These are phyloP conservation scores for Phrynocephalus vlangalii DNA, from an alignment of 2,797 vertebrate species.

Conservation along the genomic window DNA sequence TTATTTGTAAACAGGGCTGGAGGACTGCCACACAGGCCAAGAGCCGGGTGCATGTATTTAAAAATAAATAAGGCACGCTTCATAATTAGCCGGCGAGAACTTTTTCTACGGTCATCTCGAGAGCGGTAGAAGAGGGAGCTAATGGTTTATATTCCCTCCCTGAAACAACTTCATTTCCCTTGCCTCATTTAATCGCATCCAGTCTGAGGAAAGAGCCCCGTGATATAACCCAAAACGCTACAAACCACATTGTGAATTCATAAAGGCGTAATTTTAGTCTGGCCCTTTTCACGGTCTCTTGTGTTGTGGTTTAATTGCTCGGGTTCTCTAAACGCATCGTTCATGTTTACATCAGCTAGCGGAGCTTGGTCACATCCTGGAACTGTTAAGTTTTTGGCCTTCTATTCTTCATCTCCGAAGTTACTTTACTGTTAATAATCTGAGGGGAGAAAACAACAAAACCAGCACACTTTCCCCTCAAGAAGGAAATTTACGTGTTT, in stretches of 20 bases:
- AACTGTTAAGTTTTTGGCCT: no score
- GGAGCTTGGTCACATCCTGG: no score
- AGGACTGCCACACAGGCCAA: background rate
- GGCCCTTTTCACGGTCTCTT: background rate
- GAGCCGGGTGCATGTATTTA: background rate
- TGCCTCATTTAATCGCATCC: background rate
- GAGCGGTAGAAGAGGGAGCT: background rate
- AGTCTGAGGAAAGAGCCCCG: background rate
- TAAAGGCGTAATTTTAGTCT: background rate
- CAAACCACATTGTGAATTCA: background rate
- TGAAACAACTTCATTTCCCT: background rate
- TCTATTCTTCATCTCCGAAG: no score
- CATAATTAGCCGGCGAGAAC: constrained; percentile 18
- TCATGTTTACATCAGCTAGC: no score
- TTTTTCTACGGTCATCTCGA: background rate
- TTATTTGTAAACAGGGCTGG: background rate
- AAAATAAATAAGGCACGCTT: background rate
- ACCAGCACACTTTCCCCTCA: no score
- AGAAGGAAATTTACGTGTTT: no score
- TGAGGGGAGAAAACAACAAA: no score
- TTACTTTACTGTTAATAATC: no score
- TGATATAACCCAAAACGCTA: background rate
- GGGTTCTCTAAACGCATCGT: background rate
- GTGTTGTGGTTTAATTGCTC: background rate
- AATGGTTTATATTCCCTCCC: background rate